Evolutionary conservation across 2,797 vertebrate genomes (phyloP).

Genomic region (Danio aesculapii): DNA sequence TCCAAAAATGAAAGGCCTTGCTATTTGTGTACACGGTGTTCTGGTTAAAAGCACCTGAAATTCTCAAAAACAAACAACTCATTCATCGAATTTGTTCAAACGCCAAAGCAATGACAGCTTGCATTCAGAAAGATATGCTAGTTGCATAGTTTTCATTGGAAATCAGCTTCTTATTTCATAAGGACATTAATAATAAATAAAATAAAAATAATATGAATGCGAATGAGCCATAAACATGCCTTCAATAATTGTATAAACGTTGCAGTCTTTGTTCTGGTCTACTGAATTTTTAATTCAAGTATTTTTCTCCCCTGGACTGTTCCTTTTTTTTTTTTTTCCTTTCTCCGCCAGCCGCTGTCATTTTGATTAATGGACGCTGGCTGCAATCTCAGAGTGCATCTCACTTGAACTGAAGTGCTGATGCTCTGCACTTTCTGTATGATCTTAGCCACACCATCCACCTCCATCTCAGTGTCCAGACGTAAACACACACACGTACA

Average conservation of each 20-base stretch:
- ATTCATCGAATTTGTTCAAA: no score
- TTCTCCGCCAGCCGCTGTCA: slow-evolving; percentile 47
- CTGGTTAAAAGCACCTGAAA: no score
- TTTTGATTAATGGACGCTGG: slow-evolving; percentile 58
- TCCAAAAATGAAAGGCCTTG: no score
- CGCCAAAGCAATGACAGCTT: no score
- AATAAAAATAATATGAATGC: no score
- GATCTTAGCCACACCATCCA: slow-evolving; percentile 60
- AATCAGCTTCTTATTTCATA: no score
- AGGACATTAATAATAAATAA: no score
- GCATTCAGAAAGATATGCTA: no score
- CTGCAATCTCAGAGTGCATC: slow-evolving; percentile 37
- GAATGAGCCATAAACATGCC: no score
- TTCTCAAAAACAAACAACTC: no score
- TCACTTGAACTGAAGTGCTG: slow-evolving; percentile 52
- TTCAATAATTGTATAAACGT: neutral
- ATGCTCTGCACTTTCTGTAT: slow-evolving; percentile 51
- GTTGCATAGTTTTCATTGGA: no score
- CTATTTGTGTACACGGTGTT: no score
- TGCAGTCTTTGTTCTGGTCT: slow-evolving; percentile 34
- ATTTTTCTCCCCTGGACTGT: slow-evolving; percentile 1
- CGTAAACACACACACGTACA: slow-evolving; percentile 49
- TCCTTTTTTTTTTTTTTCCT: slow-evolving; percentile 25
- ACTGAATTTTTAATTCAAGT: slow-evolving; percentile 29
- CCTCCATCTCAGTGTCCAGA: slow-evolving; percentile 60